A percentile compares a stretch with the other conserved stretches of the same genome.
phyloP scores from a whole-genome alignment of 2,113 vertebrate genomes.

The Myodes glareolus region DNA sequence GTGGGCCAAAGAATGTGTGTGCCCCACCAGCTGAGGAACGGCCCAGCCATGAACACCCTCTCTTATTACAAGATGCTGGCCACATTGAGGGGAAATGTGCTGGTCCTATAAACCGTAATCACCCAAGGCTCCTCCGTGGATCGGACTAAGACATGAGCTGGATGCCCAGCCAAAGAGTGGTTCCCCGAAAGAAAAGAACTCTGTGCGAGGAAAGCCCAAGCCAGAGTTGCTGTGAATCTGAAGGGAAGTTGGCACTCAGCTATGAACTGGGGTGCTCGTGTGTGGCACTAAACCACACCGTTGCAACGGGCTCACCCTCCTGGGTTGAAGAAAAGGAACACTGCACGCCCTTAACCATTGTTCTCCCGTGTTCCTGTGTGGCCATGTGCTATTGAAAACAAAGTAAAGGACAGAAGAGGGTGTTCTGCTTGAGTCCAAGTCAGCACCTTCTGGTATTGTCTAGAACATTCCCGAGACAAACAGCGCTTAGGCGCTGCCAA shows the following conservation, averaged over 20 bases:
- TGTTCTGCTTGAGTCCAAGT: background rate
- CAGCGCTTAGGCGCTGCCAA: rapidly evolving
- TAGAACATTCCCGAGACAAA: rapidly evolving
- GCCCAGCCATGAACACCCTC: background rate
- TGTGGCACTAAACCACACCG: too few species aligned
- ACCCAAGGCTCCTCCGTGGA: background rate
- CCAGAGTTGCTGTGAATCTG: rapidly evolving
- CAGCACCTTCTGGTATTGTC: too few species aligned
- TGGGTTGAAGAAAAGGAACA: rapidly evolving
- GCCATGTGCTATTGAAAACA: rapidly evolving
- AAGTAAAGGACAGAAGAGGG: too few species aligned
- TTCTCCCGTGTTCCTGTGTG: rapidly evolving
- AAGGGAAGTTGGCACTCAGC: background rate
- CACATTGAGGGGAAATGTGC: background rate
- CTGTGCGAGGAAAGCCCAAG: background rate
- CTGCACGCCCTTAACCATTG: rapidly evolving
- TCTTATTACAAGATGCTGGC: background rate
- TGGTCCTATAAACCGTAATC: background rate
- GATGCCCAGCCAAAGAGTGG: background rate
- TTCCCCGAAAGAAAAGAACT: too few species aligned
- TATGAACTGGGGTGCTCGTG: background rate
- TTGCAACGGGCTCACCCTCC: background rate
- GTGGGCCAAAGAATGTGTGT: background rate
- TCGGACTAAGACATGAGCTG: background rate
- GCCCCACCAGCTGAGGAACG: background rate